Conservation (phyloP, 1,140 invertebrate genomes). For the Drosophila parvula region DNA sequence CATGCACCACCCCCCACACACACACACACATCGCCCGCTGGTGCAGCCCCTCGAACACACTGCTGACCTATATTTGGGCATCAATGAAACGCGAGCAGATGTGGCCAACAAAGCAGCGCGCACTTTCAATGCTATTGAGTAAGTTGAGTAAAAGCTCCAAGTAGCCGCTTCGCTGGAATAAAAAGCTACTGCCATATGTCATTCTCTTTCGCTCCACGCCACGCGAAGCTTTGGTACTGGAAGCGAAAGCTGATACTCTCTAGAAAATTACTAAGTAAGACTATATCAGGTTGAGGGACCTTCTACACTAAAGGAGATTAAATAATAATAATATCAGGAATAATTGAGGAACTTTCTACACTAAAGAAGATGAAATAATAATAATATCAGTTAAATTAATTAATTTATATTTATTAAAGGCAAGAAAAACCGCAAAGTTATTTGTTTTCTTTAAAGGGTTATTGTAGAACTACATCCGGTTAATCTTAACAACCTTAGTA, state of each 20-base stretch:
- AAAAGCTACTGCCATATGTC: slow-evolving; percentile 20
- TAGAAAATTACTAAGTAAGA: slow-evolving; percentile 6
- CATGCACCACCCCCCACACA: not conserved
- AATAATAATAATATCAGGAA: not conserved
- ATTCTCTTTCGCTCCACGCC: not conserved
- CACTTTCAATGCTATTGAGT: slow-evolving; percentile 44
- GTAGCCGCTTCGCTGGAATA: slow-evolving; percentile 45
- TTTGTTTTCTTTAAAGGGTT: too few species aligned
- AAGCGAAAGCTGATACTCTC: slow-evolving; percentile 44
- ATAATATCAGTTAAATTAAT: not conserved
- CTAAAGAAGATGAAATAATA: not conserved
- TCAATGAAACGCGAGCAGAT: slow-evolving; percentile 76
- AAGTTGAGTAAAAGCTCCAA: slow-evolving; percentile 58
- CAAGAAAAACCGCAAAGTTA: too few species aligned
- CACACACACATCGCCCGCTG: not conserved
- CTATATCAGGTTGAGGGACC: not conserved
- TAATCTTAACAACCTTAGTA: too few species aligned
- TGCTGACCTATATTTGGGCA: slow-evolving; percentile 83
- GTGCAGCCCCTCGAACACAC: slow-evolving; percentile 40
- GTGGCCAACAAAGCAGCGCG: slow-evolving; percentile 21
- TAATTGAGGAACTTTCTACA: too few species aligned
- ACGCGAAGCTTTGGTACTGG: slow-evolving; percentile 52
- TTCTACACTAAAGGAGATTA: not conserved
- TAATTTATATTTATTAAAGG: too few species aligned
- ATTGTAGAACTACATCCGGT: too few species aligned